phyloP scores from a whole-genome alignment of 2,113 vertebrate genomes.

The Notiomystis cincta region DNA sequence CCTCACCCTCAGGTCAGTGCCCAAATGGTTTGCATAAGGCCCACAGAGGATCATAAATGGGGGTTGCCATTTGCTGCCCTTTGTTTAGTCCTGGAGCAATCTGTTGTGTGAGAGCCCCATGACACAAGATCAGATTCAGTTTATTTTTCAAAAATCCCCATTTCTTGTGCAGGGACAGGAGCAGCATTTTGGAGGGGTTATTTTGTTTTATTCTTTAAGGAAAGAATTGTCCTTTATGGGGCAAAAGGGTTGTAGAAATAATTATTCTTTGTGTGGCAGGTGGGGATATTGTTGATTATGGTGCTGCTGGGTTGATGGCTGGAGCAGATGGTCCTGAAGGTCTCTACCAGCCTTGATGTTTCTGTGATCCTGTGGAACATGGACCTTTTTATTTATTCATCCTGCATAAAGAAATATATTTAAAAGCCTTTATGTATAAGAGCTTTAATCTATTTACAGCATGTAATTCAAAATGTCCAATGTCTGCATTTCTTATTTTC shows the following conservation, averaged over 20 bases:
- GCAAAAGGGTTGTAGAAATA: no score
- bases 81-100: neutral
- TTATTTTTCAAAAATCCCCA: neutral
- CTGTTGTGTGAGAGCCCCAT: neutral
- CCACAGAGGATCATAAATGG: neutral
- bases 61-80: neutral
- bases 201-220: neutral
- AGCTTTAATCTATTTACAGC: neutral
- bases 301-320: neutral
- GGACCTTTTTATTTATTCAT: neutral
- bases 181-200: neutral
- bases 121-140: neutral
- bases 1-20: neutral
- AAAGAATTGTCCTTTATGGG: neutral
- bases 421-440: neutral
- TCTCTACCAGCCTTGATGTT: neutral
- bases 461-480: neutral
- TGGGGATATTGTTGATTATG: neutral
- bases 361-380: neutral
- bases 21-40: neutral
- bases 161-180: neutral
- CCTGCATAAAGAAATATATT: no score
- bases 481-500: neutral
- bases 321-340: neutral
- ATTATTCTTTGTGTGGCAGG: neutral